Evolutionary conservation across 2,113 vertebrate species (phyloP), one percentile per base, ranked within the genome.

Genomic region (Syngnathoides biaculeatus): DNA sequence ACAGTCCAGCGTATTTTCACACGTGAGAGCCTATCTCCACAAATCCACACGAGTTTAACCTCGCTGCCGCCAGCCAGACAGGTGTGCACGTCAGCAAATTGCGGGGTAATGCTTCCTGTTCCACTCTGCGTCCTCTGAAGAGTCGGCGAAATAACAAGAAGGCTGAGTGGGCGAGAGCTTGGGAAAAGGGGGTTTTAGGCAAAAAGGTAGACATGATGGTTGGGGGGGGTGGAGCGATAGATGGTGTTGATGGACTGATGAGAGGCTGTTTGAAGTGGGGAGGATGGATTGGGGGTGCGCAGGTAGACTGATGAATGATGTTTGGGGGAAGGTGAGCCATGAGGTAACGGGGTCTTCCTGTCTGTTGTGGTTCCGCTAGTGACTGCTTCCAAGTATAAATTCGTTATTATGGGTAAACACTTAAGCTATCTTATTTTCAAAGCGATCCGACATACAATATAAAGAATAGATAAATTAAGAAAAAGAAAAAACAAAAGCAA

Each of bases 281-380:
- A 74, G 77, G 71, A 72, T 81, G 0, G 83, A 85, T 78, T 75
- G 78, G 20, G 9, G 71, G 79, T 64, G 79, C 77, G 84, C 81
- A 87, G 88, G 78, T 88, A 89, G 72, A 75, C 71, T 67, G 64
- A 81, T 80, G 76, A 87, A 80, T 81, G 74, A 82, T 87, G 80
- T 70, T 77, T 74, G 78, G 35, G 55, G 78, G 79, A 79, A 75
- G 79, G 71, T 79, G 77, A 73, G 70, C 74, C 65, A 15, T 81
- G 80, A 78, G 84, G 68, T 57, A 82, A 73, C 65, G 72, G 71
- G 81, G 70, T 67, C 69, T 72, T 71, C 48, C 48, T 50, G 48
- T 50, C 48, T 50, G 20, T 22, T 2, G 14, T n/a, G 4, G 15
- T 47, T 19, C 17, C 17, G 5, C 45, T 47, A 0, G 43, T 45